phyloP scores from a whole-genome alignment of 1,140 invertebrate genomes.

The Lasioglossum albipes region DNA sequence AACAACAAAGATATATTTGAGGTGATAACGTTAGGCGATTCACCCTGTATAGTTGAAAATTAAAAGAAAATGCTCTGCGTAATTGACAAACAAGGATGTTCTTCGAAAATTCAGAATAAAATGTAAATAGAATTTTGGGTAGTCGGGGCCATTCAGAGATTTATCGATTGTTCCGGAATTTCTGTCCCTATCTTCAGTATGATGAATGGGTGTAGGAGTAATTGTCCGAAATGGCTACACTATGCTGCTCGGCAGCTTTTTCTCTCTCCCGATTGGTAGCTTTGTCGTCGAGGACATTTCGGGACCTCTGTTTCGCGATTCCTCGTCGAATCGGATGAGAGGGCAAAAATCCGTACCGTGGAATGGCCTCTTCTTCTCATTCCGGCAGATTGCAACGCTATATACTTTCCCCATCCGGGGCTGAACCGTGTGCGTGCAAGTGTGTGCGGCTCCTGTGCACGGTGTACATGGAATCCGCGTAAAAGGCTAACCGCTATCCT shows the following conservation, averaged over 20 bases:
- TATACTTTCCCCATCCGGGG: neutral
- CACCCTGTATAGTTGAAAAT: too few relatives aligned
- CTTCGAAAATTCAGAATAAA: neutral
- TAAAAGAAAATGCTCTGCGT: too few relatives aligned
- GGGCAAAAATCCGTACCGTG: slow-evolving; percentile 48
- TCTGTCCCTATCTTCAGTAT: slow-evolving; percentile 57
- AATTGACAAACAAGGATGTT: neutral
- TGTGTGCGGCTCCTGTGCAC: neutral
- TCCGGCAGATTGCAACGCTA: neutral
- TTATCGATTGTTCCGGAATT: slow-evolving; percentile 63
- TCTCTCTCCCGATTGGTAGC: slow-evolving; percentile 59
- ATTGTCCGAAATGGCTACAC: slow-evolving; percentile 61
- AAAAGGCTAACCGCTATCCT: neutral
- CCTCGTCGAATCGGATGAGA: slow-evolving; percentile 51
- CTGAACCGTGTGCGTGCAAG: too few relatives aligned
- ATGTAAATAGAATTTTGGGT: slow-evolving; percentile 8
- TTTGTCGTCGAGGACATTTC: slow-evolving; percentile 47
- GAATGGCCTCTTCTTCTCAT: neutral
- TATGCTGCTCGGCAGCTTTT: slow-evolving; percentile 54
- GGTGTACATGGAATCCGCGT: neutral
- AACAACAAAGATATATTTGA: too few relatives aligned
- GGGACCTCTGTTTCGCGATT: slow-evolving; percentile 42
- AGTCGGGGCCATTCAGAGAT: slow-evolving; percentile 37
- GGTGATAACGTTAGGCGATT: too few relatives aligned
- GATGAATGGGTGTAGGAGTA: slow-evolving; percentile 61